Conservation (phyloP, 2,888 invertebrate species). For the Sisyra nigra region DNA sequence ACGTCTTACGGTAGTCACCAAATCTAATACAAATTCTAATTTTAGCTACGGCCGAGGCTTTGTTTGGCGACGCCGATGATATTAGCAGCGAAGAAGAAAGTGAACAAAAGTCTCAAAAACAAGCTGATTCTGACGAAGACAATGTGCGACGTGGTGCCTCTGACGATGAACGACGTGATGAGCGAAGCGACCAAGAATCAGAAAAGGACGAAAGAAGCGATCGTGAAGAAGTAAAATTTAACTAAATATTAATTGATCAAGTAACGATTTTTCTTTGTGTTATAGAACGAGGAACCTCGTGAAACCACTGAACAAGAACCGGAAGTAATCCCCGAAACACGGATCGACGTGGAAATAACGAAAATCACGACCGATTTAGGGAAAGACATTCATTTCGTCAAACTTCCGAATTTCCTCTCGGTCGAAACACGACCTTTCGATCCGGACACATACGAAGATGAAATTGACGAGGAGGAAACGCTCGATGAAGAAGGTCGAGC, state of each 20-base stretch:
- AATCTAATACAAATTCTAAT: background rate
- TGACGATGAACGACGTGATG: conserved; percentile 17
- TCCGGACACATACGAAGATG: conserved; percentile 88
- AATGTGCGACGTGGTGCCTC: conserved; percentile 14
- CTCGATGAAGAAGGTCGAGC: conserved; percentile 95
- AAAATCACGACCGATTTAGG: conserved; percentile 87
- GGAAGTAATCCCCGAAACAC: conserved; percentile 76
- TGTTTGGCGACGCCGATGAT: conserved; percentile 89
- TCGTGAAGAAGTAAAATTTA: background rate
- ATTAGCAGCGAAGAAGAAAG: conserved; percentile 62
- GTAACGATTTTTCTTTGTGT: conserved; percentile 1
- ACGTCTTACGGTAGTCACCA: conserved; percentile 2
- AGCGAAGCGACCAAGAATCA: conserved; percentile 33
- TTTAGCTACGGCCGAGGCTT: conserved; percentile 58
- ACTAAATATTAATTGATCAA: too few species aligned
- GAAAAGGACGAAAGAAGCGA: conserved; percentile 16
- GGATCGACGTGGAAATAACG: conserved; percentile 94
- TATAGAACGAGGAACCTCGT: conserved; percentile 29
- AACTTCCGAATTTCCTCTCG: conserved; percentile 94
- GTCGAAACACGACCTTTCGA: conserved; percentile 96
- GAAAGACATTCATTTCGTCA: conserved; percentile 86
- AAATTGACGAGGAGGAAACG: conserved; percentile 96
- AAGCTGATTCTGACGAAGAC: conserved; percentile 17
- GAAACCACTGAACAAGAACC: conserved; percentile 52
- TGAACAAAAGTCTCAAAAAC: conserved; percentile 20